Conservation (phyloP, 2,113 vertebrate species). For the Larimichthys crocea region DNA sequence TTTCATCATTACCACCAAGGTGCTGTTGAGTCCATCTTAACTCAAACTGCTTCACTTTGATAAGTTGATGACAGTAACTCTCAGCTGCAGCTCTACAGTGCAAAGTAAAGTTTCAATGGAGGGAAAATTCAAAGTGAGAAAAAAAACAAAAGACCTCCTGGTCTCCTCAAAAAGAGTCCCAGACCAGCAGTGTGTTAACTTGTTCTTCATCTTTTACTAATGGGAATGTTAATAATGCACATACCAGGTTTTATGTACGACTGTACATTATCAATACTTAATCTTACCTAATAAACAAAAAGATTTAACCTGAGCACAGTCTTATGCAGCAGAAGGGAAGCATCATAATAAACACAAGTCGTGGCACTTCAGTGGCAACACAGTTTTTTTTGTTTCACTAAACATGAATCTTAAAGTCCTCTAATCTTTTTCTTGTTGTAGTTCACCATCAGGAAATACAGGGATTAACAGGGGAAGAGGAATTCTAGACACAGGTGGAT, state of each 20-base stretch:
- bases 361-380: slow-evolving; percentile 17
- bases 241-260: not conserved
- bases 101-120: too few species aligned
- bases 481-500: slow-evolving; percentile 71
- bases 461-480: slow-evolving; percentile 62
- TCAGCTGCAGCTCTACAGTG: too few species aligned
- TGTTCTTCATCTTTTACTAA: not conserved
- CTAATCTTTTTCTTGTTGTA: slow-evolving; percentile 56
- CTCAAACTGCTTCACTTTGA: too few species aligned
- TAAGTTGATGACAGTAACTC: too few species aligned
- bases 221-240: not conserved
- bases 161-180: too few species aligned
- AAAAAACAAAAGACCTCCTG: too few species aligned
- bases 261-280: not conserved
- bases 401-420: slow-evolving; percentile 38
- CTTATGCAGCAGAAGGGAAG: not conserved
- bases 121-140: too few species aligned
- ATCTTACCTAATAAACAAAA: not conserved
- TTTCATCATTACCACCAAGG: too few species aligned
- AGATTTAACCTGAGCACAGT: not conserved
- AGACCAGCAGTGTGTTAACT: too few species aligned
- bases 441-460: slow-evolving; percentile 37
- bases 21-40: too few species aligned
- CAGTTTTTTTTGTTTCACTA: slow-evolving; percentile 47
- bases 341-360: not conserved